These are phyloP conservation scores for Epiblema foenella DNA, from an alignment of 2,888 invertebrate species.

Conservation along the genomic window DNA sequence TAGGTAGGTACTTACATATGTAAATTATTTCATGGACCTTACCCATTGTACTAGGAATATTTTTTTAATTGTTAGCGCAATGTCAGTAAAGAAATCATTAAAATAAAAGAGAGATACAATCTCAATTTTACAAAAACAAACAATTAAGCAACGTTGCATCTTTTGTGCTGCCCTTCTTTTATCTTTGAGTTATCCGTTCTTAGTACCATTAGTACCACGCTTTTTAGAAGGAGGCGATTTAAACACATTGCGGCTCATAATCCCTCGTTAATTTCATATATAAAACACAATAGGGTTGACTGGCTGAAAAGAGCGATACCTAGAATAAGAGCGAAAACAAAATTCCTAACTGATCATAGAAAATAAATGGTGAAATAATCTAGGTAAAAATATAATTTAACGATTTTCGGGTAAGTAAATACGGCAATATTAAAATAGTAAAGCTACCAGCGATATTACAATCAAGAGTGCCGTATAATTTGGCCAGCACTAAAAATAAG, in stretches of 20 bases:
- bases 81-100: slow-evolving; percentile 44
- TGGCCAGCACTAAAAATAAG: slow-evolving; percentile 61
- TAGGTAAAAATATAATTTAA: slow-evolving; percentile 7
- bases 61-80: slow-evolving; percentile 4
- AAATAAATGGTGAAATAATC: slow-evolving; percentile 16
- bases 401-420: not conserved
- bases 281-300: slow-evolving; percentile 41
- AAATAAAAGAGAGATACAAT: slow-evolving; percentile 51
- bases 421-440: slow-evolving; percentile 12
- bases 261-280: slow-evolving; percentile 54
- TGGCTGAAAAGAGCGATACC: not conserved
- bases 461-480: slow-evolving; percentile 51
- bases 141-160: slow-evolving; percentile 71
- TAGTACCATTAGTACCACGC: slow-evolving; percentile 57
- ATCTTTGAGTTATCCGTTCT: slow-evolving; percentile 57
- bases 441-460: slow-evolving; percentile 51
- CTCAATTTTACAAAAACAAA: slow-evolving; percentile 57
- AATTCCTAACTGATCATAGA: not conserved
- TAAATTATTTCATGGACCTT: too few relatives aligned
- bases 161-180: slow-evolving; percentile 62
- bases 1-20: too few relatives aligned
- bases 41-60: not conserved
- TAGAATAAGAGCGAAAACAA: not conserved
- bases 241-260: slow-evolving; percentile 69
- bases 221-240: slow-evolving; percentile 76